These are phyloP conservation scores for Podotricha telesiphe DNA, from an alignment of 2,888 invertebrate genomes.

Conservation along the genomic window DNA sequence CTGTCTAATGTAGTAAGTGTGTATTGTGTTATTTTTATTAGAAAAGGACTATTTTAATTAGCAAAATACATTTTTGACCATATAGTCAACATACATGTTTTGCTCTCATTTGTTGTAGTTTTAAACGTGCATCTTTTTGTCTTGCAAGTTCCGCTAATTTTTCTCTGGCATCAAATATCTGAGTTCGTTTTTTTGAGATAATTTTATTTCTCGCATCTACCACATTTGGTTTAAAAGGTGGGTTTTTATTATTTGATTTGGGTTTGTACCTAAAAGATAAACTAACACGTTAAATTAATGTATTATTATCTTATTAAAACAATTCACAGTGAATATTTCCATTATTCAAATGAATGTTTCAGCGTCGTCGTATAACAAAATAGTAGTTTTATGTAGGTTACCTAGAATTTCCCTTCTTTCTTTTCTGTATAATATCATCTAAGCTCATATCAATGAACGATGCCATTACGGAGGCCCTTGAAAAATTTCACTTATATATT, in stretches of 20 bases:
- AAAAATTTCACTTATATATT: neutral
- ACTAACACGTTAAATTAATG: no score
- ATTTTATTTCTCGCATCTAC: conserved; percentile 91
- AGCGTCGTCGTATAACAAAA: no score
- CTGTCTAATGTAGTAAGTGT: no score
- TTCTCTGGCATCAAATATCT: conserved; percentile 91
- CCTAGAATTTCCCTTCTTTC: conserved; percentile 65
- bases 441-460: conserved; percentile 75
- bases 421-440: conserved; percentile 77
- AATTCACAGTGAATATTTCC: neutral
- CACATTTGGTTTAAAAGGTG: conserved; percentile 48
- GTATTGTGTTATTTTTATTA: neutral
- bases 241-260: conserved; percentile 47
- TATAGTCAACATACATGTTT: conserved; percentile 58
- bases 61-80: neutral
- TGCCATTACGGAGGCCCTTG: conserved; percentile 54
- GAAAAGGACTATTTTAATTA: neutral
- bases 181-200: conserved; percentile 89
- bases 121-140: conserved; percentile 89
- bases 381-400: conserved; percentile 13
- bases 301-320: no score
- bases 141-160: conserved; percentile 90
- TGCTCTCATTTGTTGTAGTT: conserved; percentile 86
- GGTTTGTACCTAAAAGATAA: conserved; percentile 44
- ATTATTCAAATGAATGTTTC: no score